A percentile compares a stretch with the other conserved stretches of the same genome.
Evolutionary conservation across 1,140 invertebrate genomes (phyloP).

Genomic region (Hylyphantes graminicola): DNA sequence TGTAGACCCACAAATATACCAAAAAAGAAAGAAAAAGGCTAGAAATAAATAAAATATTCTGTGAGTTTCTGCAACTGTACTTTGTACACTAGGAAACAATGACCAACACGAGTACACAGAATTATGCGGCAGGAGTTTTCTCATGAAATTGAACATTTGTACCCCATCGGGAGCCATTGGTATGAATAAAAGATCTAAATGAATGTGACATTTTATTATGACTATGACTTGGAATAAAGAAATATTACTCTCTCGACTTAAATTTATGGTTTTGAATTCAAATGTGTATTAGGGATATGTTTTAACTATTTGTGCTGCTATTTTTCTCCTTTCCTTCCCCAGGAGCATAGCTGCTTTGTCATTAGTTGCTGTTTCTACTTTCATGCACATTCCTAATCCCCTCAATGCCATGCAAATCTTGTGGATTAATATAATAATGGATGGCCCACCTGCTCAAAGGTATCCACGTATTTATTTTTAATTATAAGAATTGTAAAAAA

Average conservation of each 20-base stretch:
- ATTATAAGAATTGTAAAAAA: no score
- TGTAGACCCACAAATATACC: background rate
- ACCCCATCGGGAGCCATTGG: constrained; percentile 25
- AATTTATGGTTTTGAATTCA: no score
- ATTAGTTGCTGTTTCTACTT: constrained; percentile 92
- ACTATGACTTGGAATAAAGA: no score
- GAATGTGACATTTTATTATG: no score
- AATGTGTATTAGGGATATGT: no score
- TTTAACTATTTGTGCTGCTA: background rate
- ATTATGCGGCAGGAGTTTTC: constrained; percentile 52
- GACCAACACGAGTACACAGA: constrained; percentile 42
- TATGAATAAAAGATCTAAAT: constrained; percentile 60
- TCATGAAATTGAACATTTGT: constrained; percentile 59
- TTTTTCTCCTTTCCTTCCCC: constrained; percentile 47
- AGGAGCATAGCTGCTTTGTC: constrained; percentile 95
- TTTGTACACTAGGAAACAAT: constrained; percentile 33
- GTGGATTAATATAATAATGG: constrained; percentile 99
- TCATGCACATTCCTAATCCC: constrained; percentile 96
- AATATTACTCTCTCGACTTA: no score
- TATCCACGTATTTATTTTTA: constrained; percentile 64
- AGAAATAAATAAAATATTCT: constrained; percentile 58
- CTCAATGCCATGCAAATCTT: constrained; percentile 99
- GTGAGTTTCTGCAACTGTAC: constrained; percentile 1
- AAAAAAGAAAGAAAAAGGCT: constrained; percentile 21
- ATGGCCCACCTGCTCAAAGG: constrained; percentile 88